These are phyloP conservation scores for Ciona savignyi DNA, from an alignment of 23 tunicate genomes.

Conservation along the genomic window DNA sequence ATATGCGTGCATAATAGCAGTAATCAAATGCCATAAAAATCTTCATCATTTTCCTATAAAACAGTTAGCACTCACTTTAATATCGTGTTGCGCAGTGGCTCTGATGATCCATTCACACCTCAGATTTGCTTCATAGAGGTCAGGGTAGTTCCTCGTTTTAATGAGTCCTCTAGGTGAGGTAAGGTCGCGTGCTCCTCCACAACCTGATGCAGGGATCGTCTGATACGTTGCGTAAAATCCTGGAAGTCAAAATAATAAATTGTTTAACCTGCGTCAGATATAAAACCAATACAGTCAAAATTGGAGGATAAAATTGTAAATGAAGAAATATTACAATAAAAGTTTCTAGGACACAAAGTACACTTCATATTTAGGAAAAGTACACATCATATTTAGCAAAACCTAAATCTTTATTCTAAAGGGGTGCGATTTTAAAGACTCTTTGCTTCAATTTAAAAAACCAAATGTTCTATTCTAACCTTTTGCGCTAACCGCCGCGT, in stretches of 20 bases:
- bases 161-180: conserved; percentile 21
- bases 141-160: conserved; percentile 33
- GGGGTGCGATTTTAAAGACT: not conserved
- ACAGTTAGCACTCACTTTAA: conserved; percentile 27
- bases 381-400: too few relatives aligned
- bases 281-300: too few relatives aligned
- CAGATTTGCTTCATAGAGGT: conserved; percentile 9
- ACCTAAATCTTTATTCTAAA: conserved; percentile 4
- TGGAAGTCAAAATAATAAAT: too few relatives aligned
- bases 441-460: not conserved
- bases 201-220: conserved; percentile 34
- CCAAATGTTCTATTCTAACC: not conserved
- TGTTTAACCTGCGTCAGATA: too few relatives aligned
- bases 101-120: conserved; percentile 64
- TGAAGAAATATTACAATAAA: too few relatives aligned
- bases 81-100: conserved; percentile 9
- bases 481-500: not conserved
- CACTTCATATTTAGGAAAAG: too few relatives aligned
- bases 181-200: conserved; percentile 38
- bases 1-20: too few relatives aligned
- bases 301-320: not conserved
- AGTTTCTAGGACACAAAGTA: too few relatives aligned
- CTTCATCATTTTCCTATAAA: too few relatives aligned
- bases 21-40: too few relatives aligned
- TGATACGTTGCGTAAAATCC: conserved; percentile 50